Evolutionary conservation across 2,797 vertebrate species (phyloP), one percentile per base, ranked within the genome.

Genomic region (Betta splendens): DNA sequence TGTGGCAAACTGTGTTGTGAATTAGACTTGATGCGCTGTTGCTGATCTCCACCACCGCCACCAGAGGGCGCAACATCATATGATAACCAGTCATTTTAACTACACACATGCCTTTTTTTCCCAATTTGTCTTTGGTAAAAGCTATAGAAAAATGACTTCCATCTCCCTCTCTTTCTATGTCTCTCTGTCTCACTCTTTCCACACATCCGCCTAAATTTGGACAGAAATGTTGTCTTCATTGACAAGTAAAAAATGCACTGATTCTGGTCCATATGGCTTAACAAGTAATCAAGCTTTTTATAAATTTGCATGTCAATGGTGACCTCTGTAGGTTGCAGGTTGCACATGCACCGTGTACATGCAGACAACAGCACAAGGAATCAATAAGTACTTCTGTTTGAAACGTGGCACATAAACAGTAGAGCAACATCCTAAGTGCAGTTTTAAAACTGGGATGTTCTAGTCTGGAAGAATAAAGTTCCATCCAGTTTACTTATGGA

Each of bases 21-120:
- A n/a, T n/a, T n/a, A n/a, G n/a, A n/a, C n/a, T n/a, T n/a, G n/a
- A n/a, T n/a, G n/a, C n/a, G n/a, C n/a, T n/a, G n/a, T n/a, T n/a
- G n/a, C n/a, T n/a, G 10, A 0, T 47, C 44, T 58, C 16, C 9
- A 4, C 7, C 44, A 15, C 13, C 35, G 8, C 77, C 80, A 80
- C 59, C 48, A 86, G 81, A 78, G 74, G 81, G 76, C 18, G 71
- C 36, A 45, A 61, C 11, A 51, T 65, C 22, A 42, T 12, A 40
- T 9, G 4, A 72, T 15, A 15, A 2, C 1, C 31, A 25, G 0
- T 46, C 3, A 37, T 39, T 32, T 22, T 42, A 66, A 71, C 69
- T 28, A 2, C 32, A 44, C n/a, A 54, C 16, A 40, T 55, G 26
- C 9, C 29, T 35, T n/a, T 12, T 29, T 15, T 25, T 31, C n/a